phyloP scores from a whole-genome alignment of 2,113 vertebrate species.

The Centropus bengalensis region DNA sequence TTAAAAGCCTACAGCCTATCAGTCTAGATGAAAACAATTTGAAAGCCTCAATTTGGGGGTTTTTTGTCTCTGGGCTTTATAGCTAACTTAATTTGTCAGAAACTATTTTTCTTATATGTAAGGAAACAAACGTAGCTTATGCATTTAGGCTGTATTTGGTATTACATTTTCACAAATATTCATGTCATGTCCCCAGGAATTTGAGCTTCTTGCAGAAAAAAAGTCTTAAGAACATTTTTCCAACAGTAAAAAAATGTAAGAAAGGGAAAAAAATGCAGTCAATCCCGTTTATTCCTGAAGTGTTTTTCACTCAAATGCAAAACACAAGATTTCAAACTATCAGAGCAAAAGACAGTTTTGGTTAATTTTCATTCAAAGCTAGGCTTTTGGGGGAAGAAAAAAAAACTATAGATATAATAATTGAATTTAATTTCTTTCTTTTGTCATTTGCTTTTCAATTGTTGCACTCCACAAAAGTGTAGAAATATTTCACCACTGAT shows the following conservation, averaged over 20 bases:
- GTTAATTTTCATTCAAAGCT: background rate
- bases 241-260: background rate
- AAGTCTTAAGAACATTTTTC: background rate
- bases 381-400: background rate
- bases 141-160: background rate
- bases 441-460: background rate
- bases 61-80: background rate
- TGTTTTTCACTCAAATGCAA: background rate
- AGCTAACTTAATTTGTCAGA: background rate
- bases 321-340: background rate
- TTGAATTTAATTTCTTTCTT: background rate
- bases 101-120: background rate
- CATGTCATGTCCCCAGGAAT: background rate
- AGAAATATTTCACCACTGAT: background rate
- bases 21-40: conserved; percentile 6
- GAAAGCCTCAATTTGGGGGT: background rate
- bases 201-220: background rate
- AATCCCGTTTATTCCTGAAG: background rate
- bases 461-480: background rate
- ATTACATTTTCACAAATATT: background rate
- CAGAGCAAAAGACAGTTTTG: background rate
- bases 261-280: background rate
- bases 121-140: background rate
- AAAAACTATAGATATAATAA: background rate
- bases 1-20: conserved; percentile 7